Percentiles rank a stretch among this genome's conserved stretches.
Evolutionary conservation across 64 coral and sea anemone species (phyloP).

Genomic region (Pachyseris speciosa): DNA sequence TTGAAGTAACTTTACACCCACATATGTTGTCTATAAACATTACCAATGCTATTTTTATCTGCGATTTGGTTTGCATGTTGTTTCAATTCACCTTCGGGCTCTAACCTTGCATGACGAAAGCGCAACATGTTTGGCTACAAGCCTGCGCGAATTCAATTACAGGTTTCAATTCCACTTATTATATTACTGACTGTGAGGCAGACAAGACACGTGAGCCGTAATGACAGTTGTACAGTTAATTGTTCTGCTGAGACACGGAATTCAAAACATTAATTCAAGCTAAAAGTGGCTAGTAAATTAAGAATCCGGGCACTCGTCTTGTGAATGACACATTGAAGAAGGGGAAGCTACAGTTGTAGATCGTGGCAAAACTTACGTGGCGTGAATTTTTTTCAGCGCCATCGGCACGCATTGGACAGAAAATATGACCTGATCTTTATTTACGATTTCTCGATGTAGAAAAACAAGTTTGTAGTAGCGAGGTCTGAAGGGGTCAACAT

Average conservation of each 20-base stretch:
- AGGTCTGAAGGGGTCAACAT: conserved; percentile 15
- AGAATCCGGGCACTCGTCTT: not conserved
- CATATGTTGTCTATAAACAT: not conserved
- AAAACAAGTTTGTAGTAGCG: not conserved
- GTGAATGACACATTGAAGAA: not conserved
- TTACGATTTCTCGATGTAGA: not conserved
- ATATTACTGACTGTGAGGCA: not conserved
- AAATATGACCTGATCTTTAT: not conserved
- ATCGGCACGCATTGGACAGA: not conserved
- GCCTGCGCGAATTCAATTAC: not conserved
- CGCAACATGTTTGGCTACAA: not conserved
- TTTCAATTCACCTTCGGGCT: not conserved
- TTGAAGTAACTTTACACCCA: not conserved
- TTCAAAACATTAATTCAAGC: not conserved
- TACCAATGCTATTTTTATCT: not conserved
- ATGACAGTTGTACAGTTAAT: not conserved
- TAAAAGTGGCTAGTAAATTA: not conserved
- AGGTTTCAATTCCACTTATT: not conserved
- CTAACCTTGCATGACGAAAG: not conserved
- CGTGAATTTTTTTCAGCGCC: not conserved
- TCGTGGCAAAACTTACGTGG: not conserved
- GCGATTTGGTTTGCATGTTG: not conserved
- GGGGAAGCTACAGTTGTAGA: not conserved
- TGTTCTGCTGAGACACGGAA: not conserved
- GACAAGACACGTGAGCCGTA: not conserved